Evolutionary conservation across 2,113 vertebrate genomes (phyloP).

Genomic region (Cephalopterus ornatus): DNA sequence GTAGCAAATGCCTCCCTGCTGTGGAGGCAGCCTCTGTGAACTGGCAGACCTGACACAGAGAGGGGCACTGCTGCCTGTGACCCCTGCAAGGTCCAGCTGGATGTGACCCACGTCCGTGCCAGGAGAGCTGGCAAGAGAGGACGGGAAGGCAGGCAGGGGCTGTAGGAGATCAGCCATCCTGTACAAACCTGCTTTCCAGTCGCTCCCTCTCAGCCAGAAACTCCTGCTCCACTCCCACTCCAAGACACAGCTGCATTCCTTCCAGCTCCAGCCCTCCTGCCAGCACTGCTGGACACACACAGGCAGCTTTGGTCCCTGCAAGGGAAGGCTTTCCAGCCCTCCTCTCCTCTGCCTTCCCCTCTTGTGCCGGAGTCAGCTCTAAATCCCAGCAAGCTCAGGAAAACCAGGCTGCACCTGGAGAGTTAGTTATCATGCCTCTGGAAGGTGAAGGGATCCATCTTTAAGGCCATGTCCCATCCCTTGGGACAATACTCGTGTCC

Average conservation of each 20-base stretch:
- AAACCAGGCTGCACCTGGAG: background rate
- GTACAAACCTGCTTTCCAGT: conserved; percentile 73
- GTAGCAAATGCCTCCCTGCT: accelerated
- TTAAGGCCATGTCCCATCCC: background rate
- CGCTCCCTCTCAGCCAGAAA: conserved; percentile 76
- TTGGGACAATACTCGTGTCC: accelerated
- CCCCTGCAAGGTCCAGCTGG: background rate
- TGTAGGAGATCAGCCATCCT: background rate
- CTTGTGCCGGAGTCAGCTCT: background rate
- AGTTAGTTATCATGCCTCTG: accelerated
- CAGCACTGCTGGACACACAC: background rate
- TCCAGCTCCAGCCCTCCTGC: background rate
- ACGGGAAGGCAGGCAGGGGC: background rate
- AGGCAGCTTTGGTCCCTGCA: background rate
- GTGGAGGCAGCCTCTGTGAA: accelerated
- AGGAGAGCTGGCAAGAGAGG: background rate
- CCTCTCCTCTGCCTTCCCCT: background rate
- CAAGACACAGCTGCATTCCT: background rate
- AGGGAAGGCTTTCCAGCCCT: background rate
- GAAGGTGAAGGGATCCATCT: background rate
- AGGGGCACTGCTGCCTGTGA: background rate
- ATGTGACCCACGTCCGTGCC: accelerated
- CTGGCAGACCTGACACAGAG: background rate
- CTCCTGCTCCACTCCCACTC: background rate
- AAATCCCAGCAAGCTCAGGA: background rate